Evolutionary conservation across 2,797 vertebrate species (phyloP).

Genomic region (Hypotaenidia philippensis): DNA sequence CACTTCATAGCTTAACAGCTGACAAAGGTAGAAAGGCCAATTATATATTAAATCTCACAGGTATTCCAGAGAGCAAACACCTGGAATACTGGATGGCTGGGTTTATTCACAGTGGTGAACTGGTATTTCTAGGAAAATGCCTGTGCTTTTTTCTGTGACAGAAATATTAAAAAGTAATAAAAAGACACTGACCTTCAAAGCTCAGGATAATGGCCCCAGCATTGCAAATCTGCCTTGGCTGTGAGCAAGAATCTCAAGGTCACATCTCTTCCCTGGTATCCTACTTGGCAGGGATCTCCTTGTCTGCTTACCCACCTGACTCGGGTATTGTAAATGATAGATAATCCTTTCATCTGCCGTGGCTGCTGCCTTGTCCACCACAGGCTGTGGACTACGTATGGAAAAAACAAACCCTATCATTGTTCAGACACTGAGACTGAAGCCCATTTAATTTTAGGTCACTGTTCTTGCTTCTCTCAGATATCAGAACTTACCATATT

Average conservation of each 20-base stretch:
- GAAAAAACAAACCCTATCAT: neutral
- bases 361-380: neutral
- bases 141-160: neutral
- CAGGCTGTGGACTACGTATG: neutral
- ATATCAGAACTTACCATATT: neutral
- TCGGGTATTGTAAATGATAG: slow-evolving; percentile 30
- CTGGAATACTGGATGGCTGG: neutral
- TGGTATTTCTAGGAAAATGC: neutral
- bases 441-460: neutral
- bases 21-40: neutral
- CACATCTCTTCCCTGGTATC: slow-evolving; percentile 58
- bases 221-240: slow-evolving; percentile 27
- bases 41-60: neutral
- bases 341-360: slow-evolving; percentile 60
- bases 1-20: neutral
- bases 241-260: slow-evolving; percentile 59
- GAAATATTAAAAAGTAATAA: neutral
- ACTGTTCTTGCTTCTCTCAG: neutral
- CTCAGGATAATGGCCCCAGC: slow-evolving; percentile 8
- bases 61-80: neutral
- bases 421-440: neutral
- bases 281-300: slow-evolving; percentile 58
- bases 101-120: neutral
- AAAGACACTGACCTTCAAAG: slow-evolving; percentile 8
- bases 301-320: slow-evolving; percentile 51